These are phyloP conservation scores for Chiridota heheva DNA, from an alignment of 35 echinoderm and acorn worm species.

Conservation along the genomic window DNA sequence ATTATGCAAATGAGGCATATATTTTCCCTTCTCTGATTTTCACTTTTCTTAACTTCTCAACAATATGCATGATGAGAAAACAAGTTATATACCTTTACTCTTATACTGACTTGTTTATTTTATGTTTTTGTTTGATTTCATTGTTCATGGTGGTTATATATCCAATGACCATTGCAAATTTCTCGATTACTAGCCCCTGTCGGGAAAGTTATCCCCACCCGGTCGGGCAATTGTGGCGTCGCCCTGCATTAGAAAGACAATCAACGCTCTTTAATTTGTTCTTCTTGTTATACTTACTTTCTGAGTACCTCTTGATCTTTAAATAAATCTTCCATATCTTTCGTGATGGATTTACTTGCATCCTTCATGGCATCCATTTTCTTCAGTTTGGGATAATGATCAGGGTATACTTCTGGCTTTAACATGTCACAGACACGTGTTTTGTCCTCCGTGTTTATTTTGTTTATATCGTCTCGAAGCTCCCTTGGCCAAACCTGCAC, in stretches of 20 bases:
- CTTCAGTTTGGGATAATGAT: background rate
- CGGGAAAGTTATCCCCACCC: background rate
- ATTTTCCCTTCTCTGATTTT: too few species aligned
- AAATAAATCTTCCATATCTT: constrained; percentile 27
- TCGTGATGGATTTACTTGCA: background rate
- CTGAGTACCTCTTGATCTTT: background rate
- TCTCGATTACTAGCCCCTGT: too few species aligned
- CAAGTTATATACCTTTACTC: too few species aligned
- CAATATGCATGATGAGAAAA: too few species aligned
- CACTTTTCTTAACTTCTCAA: too few species aligned
- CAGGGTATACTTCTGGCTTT: constrained; percentile 8
- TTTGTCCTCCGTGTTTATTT: background rate
- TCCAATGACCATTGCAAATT: too few species aligned
- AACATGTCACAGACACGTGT: background rate
- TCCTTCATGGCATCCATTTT: constrained; percentile 27
- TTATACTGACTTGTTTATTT: too few species aligned
- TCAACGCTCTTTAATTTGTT: background rate
- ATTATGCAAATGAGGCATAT: too few species aligned
- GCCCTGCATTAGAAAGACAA: background rate
- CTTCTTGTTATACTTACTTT: background rate
- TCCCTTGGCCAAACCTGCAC: constrained; percentile 21
- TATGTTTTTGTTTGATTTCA: too few species aligned
- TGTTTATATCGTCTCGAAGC: background rate
- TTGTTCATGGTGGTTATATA: too few species aligned
- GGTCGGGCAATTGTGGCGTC: background rate